These are phyloP conservation scores for Cossypha niveicapilla DNA, from an alignment of 2,797 vertebrate species.

Conservation along the genomic window DNA sequence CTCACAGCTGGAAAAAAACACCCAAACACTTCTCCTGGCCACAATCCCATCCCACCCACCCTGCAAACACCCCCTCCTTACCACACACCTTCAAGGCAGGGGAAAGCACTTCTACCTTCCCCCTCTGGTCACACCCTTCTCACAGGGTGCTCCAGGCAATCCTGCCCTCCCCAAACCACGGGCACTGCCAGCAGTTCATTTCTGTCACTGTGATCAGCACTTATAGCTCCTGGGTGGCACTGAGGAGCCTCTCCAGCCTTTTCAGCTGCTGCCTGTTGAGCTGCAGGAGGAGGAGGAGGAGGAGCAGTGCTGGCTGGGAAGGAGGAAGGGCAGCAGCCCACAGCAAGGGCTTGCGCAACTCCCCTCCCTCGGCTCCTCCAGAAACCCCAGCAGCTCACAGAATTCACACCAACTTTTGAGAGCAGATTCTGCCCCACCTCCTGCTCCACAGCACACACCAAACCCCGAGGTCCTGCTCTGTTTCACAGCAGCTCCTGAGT, in stretches of 20 bases:
- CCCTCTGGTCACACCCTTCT: not conserved
- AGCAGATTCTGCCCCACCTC: not conserved
- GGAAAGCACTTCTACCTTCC: not conserved
- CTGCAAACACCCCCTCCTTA: not conserved
- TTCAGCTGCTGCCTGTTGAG: not conserved
- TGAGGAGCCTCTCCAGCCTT: accelerated
- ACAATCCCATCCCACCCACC: not conserved
- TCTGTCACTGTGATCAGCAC: not conserved
- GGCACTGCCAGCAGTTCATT: not conserved
- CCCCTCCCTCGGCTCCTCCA: not conserved
- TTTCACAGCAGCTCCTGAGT: not conserved
- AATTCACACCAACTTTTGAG: not conserved
- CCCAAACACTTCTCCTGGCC: not conserved
- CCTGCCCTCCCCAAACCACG: not conserved
- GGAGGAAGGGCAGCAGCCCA: not conserved
- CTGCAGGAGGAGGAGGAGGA: not conserved
- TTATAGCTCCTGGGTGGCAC: not conserved
- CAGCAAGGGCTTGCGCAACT: not conserved
- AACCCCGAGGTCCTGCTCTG: not conserved
- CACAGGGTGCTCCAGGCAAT: accelerated
- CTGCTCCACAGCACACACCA: not conserved
- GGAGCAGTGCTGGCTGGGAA: not conserved
- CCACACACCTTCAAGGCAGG: not conserved
- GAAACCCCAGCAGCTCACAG: not conserved
- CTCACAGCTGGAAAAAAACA: not conserved